Conservation (phyloP, 2,888 invertebrate genomes). For the Carcina quercana region DNA sequence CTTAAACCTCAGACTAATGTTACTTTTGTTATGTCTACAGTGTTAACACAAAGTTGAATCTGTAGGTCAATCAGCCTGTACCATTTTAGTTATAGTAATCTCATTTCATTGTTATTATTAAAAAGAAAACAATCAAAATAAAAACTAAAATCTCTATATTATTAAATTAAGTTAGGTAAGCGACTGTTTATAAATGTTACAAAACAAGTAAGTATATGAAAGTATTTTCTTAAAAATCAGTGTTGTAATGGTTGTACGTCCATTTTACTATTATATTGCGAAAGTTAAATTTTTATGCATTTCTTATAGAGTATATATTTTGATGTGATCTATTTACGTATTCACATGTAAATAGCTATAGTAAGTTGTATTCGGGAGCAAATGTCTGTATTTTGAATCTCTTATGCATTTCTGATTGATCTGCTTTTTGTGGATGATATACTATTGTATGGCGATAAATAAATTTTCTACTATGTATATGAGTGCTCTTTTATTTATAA, state of each 20-base stretch:
- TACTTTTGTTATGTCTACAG: neutral
- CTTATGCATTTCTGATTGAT: slow-evolving; percentile 63
- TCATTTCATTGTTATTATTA: slow-evolving; percentile 23
- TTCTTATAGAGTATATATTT: slow-evolving; percentile 47
- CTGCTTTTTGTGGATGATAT: slow-evolving; percentile 61
- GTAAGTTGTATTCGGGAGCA: slow-evolving; percentile 42
- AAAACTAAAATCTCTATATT: slow-evolving; percentile 32
- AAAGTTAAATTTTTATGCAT: slow-evolving; percentile 46
- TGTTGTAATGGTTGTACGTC: slow-evolving; percentile 54
- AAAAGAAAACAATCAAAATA: slow-evolving; percentile 12
- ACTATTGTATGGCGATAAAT: slow-evolving; percentile 52
- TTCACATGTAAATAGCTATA: slow-evolving; percentile 41
- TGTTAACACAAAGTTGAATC: neutral
- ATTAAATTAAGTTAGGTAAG: slow-evolving; percentile 67
- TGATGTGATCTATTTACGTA: slow-evolving; percentile 24
- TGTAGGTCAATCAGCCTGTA: neutral
- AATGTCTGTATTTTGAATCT: slow-evolving; percentile 62
- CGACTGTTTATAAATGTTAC: slow-evolving; percentile 47
- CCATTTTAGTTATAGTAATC: slow-evolving; percentile 1
- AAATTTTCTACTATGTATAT: slow-evolving; percentile 53
- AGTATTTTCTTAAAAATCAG: slow-evolving; percentile 55
- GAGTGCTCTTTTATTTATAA: slow-evolving; percentile 22
- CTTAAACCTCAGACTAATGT: neutral
- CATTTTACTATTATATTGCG: slow-evolving; percentile 51
- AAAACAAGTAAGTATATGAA: slow-evolving; percentile 35